Evolutionary conservation across 2,888 invertebrate species (phyloP).

Genomic region (Dicyrtomina minuta): DNA sequence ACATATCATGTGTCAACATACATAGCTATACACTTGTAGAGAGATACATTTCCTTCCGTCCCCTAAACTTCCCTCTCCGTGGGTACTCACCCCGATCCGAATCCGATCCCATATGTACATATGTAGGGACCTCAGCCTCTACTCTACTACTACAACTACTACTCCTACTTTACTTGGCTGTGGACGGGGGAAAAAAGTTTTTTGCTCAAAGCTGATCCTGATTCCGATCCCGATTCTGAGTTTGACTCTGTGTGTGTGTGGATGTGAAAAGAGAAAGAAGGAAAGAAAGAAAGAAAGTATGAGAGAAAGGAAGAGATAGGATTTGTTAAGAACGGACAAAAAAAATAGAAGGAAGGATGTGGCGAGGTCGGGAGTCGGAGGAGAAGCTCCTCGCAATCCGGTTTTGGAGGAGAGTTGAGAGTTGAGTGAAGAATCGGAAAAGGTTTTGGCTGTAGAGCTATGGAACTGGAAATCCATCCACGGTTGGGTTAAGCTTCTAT

Average conservation of each 20-base stretch:
- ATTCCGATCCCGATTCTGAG: no score
- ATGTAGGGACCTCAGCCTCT: no score
- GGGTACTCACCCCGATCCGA: no score
- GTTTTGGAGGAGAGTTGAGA: constrained; percentile 16
- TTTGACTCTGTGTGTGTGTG: no score
- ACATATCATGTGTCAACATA: not conserved
- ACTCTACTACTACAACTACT: no score
- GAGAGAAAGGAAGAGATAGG: constrained; percentile 9
- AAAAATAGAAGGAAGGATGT: constrained; percentile 25
- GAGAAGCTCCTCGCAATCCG: constrained; percentile 19
- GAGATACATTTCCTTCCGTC: not conserved
- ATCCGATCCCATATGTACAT: not conserved
- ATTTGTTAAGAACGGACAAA: constrained; percentile 8
- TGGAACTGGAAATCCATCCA: constrained; percentile 8
- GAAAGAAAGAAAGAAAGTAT: no score
- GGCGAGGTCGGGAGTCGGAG: no score
- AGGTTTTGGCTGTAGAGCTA: constrained; percentile 7
- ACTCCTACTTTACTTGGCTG: not conserved
- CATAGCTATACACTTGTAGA: not conserved
- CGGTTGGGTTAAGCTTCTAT: not conserved
- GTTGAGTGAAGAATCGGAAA: constrained; percentile 27
- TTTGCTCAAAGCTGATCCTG: not conserved
- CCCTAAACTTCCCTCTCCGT: not conserved
- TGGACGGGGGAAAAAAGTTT: not conserved
- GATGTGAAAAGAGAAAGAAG: no score